phyloP scores from a whole-genome alignment of 2,113 vertebrate genomes.

The Cavia aperea region DNA sequence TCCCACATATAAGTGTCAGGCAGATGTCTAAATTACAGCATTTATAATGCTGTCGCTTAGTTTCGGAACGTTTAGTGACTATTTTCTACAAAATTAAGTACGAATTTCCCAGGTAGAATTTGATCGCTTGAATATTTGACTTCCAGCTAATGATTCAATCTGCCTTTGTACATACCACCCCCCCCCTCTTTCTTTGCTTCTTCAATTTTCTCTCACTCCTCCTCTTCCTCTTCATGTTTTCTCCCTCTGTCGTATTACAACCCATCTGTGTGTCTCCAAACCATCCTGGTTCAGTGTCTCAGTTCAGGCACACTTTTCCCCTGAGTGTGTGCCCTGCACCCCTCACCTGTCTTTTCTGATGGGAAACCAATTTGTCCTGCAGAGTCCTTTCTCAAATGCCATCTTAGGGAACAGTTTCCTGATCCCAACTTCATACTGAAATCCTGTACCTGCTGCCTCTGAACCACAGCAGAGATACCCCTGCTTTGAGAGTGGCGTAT shows the following conservation, averaged over 20 bases:
- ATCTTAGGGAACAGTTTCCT: background rate
- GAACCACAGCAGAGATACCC: background rate
- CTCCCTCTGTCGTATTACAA: background rate
- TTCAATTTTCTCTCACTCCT: background rate
- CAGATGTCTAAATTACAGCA: background rate
- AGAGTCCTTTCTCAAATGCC: background rate
- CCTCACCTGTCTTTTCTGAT: background rate
- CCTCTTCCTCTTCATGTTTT: too few relatives aligned
- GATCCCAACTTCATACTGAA: background rate
- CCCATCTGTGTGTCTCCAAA: background rate
- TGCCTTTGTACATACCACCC: background rate
- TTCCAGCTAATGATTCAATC: background rate
- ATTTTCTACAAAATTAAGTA: slow-evolving; percentile 18
- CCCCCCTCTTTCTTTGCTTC: background rate
- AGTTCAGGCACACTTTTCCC: background rate
- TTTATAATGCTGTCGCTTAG: background rate
- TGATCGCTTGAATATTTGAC: background rate
- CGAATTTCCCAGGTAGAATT: background rate
- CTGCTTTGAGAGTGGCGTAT: background rate
- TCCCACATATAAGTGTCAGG: background rate
- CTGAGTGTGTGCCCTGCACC: background rate
- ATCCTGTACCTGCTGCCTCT: background rate
- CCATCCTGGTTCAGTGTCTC: too few relatives aligned
- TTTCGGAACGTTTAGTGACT: background rate
- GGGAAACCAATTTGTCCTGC: background rate